Evolutionary conservation across 2,888 invertebrate genomes (phyloP).

Genomic region (Acanthococcus lagerstroemiae): DNA sequence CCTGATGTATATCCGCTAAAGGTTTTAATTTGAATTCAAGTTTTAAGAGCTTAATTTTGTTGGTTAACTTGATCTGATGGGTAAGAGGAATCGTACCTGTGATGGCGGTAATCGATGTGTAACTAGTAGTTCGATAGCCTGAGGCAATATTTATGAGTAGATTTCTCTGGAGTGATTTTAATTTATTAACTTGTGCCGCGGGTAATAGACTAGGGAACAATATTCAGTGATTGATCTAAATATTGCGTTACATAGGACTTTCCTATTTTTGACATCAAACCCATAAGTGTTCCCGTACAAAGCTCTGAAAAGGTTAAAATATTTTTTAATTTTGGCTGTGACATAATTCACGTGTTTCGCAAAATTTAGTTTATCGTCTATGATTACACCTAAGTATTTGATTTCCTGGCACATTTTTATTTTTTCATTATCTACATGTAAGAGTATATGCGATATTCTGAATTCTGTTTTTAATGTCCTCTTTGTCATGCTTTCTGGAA

Average conservation of each 20-base stretch:
- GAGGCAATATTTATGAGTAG: no score
- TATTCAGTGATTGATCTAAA: background rate
- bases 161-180: no score
- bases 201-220: no score
- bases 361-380: background rate
- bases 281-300: background rate
- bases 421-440: background rate
- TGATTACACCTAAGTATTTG: background rate
- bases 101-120: no score
- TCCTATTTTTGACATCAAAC: background rate
- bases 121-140: no score
- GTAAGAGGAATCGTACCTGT: no score
- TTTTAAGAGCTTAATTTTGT: no score
- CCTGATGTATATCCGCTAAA: no score
- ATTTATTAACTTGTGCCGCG: no score
- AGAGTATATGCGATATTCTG: background rate
- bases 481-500: background rate
- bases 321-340: background rate
- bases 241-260: background rate
- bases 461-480: background rate
- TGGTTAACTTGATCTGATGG: no score
- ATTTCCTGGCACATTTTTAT: background rate
- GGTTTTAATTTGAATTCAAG: no score
- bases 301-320: background rate
- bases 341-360: background rate